Base-by-base conservation (phyloP, 2,113 vertebrate genomes). In the Triplophysa siluroides region DNA sequence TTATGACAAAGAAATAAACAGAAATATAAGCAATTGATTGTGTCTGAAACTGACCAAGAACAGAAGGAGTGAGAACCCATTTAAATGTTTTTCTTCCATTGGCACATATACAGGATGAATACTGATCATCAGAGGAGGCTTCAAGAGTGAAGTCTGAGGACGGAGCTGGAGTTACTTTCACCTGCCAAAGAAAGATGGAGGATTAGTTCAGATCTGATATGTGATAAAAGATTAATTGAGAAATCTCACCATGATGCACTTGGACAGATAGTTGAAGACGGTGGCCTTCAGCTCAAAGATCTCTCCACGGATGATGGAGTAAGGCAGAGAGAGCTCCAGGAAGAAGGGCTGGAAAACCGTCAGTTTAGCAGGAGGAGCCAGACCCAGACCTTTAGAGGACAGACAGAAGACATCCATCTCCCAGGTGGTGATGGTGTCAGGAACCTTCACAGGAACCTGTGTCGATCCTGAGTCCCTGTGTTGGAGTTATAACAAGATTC, bases 381-480 rank as follows among this genome's bases (percentile, higher is more conserved):
- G 87, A n/a, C 95, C 96, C 6, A 97, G 79, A 0, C 95, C 96
- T 2, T 71, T 29, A 8, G 91, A 33, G 0, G 94, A 95, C 81
- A 93, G 85, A 84, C 96, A 98, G 89, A 96, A 91, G 9, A 90
- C 88, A 76, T 93, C 92, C 0, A 93, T 93, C 83, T 93, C 94
- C 96, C 95, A 97, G 16, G 94, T 91, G 9, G 95, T 97, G 89
- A 97, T 96, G 65, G 93, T 95, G 83, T 96, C 94, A 0, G 96
- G 96, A 60, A 92, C 90, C 0, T 82, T 94, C 29, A 94, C 56
- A 45, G 70, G 43, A 19, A 95, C 7, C 2, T 92, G 85, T 65
- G 87, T 86, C 45, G 38, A 77, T 41, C 96, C 96, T n/a, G 91
- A 84, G 0, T 83, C 82, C 76, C 96, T 97, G 86, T 12, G 66